These are phyloP conservation scores for Chamaetylas fuelleborni DNA, from an alignment of 2,113 vertebrate genomes.

Conservation along the genomic window DNA sequence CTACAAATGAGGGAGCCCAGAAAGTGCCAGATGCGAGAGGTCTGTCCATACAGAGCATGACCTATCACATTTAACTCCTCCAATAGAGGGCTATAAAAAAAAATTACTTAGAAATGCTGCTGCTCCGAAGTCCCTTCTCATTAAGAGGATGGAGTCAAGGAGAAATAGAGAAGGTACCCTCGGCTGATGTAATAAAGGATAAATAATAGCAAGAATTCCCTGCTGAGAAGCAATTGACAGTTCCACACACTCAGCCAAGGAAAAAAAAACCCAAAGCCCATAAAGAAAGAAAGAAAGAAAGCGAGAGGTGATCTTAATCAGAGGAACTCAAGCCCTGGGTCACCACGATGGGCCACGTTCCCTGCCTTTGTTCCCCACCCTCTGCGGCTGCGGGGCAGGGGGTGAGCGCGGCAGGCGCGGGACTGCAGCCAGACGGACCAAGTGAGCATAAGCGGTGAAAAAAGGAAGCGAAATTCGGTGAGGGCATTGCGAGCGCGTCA, in stretches of 20 bases:
- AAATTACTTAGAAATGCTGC: background rate
- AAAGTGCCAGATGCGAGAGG: background rate
- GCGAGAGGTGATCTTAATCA: background rate
- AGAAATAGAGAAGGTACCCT: background rate
- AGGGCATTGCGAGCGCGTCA: constrained; percentile 57
- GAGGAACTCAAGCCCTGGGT: background rate
- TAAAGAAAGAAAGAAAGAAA: background rate
- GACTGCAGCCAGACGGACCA: background rate
- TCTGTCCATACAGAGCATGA: background rate
- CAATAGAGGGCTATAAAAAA: background rate
- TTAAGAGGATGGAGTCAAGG: background rate
- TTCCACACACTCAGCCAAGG: background rate
- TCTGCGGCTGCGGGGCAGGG: background rate
- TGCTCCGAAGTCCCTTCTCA: background rate
- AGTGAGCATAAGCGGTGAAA: constrained; percentile 18
- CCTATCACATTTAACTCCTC: background rate
- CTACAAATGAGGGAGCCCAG: background rate
- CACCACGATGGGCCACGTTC: background rate
- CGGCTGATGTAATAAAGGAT: constrained; percentile 16
- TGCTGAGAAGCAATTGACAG: constrained; percentile 8
- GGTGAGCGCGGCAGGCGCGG: background rate
- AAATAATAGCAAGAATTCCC: constrained; percentile 30
- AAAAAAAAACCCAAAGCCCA: background rate
- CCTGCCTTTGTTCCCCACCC: background rate
- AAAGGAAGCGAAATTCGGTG: constrained; percentile 59